These are phyloP conservation scores for Mimachlamys varia DNA, from an alignment of 2,888 invertebrate species.

Conservation along the genomic window DNA sequence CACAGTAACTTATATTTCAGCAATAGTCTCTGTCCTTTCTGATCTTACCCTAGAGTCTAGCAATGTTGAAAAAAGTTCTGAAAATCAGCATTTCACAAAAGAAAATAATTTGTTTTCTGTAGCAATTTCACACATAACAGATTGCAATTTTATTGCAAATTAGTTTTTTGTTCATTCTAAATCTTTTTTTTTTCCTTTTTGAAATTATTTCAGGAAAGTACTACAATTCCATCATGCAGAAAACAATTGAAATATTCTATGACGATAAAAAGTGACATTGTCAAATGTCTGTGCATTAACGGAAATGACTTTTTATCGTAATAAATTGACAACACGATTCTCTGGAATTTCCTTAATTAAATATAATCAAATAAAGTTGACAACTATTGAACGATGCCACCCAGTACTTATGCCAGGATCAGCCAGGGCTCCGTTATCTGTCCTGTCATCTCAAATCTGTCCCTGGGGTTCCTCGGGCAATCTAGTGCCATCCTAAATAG, in stretches of 20 bases:
- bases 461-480: not conserved
- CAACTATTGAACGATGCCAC: slow-evolving; percentile 28
- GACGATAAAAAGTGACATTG: slow-evolving; percentile 10
- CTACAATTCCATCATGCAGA: not conserved
- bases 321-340: slow-evolving; percentile 36
- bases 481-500: slow-evolving; percentile 18
- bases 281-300: slow-evolving; percentile 17
- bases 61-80: no score
- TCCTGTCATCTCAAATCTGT: not conserved
- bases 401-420: slow-evolving; percentile 13
- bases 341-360: slow-evolving; percentile 33
- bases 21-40: no score
- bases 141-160: no score
- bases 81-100: no score
- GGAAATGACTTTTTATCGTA: slow-evolving; percentile 24
- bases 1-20: no score
- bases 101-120: no score
- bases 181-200: not conserved
- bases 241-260: slow-evolving; percentile 20
- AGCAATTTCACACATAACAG: no score
- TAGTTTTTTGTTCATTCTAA: not conserved
- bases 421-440: not conserved
- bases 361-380: slow-evolving; percentile 31
- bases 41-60: no score
- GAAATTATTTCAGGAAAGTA: not conserved